Evolutionary conservation across 23 tunicate genomes (phyloP).

Genomic region (Clavelina lepadiformis): DNA sequence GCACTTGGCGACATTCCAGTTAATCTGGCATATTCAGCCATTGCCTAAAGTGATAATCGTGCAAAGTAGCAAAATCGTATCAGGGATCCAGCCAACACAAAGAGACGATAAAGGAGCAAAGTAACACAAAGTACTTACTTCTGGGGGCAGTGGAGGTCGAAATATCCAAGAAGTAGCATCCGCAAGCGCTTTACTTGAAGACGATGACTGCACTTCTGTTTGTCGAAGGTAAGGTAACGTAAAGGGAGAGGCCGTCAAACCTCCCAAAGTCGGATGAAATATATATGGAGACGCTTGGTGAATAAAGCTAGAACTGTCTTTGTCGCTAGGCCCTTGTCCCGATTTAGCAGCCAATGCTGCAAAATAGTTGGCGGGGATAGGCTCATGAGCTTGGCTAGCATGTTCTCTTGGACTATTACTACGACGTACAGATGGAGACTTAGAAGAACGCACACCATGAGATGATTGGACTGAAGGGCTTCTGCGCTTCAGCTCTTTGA

Average conservation of each 20-base stretch:
- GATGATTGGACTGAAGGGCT: conserved; percentile 17
- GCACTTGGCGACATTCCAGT: no score
- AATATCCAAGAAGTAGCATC: not conserved
- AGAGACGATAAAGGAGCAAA: not conserved
- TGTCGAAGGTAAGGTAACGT: not conserved
- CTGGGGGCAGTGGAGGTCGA: not conserved
- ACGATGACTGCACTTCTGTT: not conserved
- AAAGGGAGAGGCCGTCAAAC: conserved; percentile 1
- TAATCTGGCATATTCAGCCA: no score
- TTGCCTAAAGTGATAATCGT: no score
- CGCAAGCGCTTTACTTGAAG: not conserved
- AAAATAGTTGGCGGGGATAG: not conserved
- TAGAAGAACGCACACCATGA: not conserved
- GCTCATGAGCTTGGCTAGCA: not conserved
- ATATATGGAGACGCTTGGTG: conserved; percentile 9
- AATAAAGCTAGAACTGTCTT: conserved; percentile 1
- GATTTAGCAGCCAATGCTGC: conserved; percentile 3
- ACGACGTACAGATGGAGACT: not conserved
- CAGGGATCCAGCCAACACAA: not conserved
- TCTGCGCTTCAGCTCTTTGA: conserved; percentile 1
- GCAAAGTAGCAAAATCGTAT: no score
- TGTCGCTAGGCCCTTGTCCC: not conserved
- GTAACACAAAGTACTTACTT: not conserved
- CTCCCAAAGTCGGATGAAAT: conserved; percentile 12
- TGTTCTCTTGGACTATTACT: conserved; percentile 10